Evolutionary conservation across 2,113 vertebrate species (phyloP).

Genomic region (Paradisaea rubra): DNA sequence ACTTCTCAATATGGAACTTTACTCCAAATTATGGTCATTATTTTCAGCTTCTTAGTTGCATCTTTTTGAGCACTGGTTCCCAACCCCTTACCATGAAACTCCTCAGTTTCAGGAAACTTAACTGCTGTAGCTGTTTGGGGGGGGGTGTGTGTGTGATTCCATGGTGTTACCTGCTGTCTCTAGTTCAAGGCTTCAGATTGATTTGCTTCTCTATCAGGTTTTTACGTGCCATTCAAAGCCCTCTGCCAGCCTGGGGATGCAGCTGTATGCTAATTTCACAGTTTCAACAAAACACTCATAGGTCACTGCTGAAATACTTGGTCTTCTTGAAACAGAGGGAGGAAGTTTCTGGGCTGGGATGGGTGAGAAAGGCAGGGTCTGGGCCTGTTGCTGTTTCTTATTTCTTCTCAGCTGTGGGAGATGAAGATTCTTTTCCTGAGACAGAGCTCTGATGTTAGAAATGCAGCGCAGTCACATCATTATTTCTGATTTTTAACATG

Average conservation of each 20-base stretch:
- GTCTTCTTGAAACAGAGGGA: not conserved
- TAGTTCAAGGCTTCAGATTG: not conserved
- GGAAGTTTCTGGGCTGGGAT: not conserved
- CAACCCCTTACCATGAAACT: not conserved
- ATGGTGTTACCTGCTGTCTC: not conserved
- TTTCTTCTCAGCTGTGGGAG: not conserved
- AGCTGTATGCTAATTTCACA: slow-evolving; percentile 49
- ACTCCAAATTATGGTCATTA: not conserved
- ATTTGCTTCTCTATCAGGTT: not conserved
- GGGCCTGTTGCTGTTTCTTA: not conserved
- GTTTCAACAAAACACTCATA: not conserved
- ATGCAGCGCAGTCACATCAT: not conserved
- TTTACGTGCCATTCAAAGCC: not conserved
- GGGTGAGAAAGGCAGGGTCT: not conserved
- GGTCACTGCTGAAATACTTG: not conserved
- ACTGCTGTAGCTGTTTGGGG: not conserved
- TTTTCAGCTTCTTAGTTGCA: not conserved
- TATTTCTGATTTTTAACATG: slow-evolving; percentile 15
- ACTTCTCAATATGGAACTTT: not conserved
- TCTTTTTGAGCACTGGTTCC: not conserved
- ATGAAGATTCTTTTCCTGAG: not conserved
- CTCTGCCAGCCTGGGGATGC: not conserved
- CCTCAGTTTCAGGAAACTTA: not conserved
- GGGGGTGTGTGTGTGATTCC: not conserved
- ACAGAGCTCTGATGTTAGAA: not conserved